phyloP scores from a whole-genome alignment of 2,797 vertebrate genomes.

The Odontamblyopus lacepedii region DNA sequence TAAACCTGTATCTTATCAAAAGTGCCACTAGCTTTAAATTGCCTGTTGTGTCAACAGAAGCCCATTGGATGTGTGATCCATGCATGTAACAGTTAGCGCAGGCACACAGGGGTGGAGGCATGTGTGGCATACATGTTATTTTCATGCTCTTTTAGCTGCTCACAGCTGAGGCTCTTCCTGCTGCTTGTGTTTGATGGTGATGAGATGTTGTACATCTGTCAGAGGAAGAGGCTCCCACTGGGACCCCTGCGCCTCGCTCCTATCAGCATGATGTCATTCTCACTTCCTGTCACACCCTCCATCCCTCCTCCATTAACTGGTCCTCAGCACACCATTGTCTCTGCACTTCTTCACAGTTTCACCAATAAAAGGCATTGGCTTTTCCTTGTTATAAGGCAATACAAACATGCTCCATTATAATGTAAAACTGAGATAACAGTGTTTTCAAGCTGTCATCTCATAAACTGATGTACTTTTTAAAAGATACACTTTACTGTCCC shows the following conservation, averaged over 20 bases:
- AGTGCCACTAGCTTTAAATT: conserved; percentile 1
- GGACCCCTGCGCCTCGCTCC: conserved; percentile 46
- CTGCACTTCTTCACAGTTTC: background rate
- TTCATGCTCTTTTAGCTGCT: conserved; percentile 59
- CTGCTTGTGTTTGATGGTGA: conserved; percentile 64
- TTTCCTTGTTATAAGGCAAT: conserved; percentile 27
- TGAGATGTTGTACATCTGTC: conserved; percentile 63
- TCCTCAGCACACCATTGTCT: conserved; percentile 2
- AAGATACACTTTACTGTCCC: no score
- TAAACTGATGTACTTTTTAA: background rate
- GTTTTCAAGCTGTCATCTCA: background rate
- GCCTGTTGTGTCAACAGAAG: background rate
- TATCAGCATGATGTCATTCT: conserved; percentile 58
- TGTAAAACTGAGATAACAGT: background rate
- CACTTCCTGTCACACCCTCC: conserved; percentile 1
- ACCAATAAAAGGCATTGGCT: conserved; percentile 10
- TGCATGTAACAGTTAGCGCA: conserved; percentile 11
- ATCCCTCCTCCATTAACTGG: conserved; percentile 7
- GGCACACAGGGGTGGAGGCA: conserved; percentile 5
- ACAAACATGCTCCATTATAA: background rate
- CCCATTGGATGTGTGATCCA: conserved; percentile 16
- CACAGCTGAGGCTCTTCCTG: conserved; percentile 53
- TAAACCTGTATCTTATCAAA: background rate
- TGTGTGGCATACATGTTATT: conserved; percentile 51
- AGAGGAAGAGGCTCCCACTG: conserved; percentile 57